A percentile compares a stretch with the other conserved stretches of the same genome.
Conservation (phyloP, 2,113 vertebrate genomes). For the Puffinus mauretanicus region DNA sequence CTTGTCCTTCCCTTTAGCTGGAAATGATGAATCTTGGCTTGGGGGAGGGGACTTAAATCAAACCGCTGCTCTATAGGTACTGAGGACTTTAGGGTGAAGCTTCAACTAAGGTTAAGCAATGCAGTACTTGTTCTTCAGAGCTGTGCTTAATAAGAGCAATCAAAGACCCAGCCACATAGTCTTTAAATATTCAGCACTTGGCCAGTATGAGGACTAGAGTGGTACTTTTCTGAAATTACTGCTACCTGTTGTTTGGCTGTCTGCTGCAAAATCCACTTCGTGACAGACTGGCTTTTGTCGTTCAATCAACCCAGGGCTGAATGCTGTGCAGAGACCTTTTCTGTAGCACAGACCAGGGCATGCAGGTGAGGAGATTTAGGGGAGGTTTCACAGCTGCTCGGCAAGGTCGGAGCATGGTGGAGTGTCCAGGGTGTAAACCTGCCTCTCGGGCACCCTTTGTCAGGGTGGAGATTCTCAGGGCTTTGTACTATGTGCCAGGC, state of each 20-base stretch:
- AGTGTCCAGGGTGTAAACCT: background rate
- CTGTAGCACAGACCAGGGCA: background rate
- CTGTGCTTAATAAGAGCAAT: background rate
- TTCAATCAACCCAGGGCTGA: background rate
- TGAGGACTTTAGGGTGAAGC: background rate
- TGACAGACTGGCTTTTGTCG: background rate
- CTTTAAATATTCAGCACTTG: background rate
- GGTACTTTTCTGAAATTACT: background rate
- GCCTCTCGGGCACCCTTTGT: background rate
- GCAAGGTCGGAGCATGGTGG: background rate
- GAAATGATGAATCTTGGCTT: background rate
- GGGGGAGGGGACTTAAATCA: background rate
- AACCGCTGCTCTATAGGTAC: background rate
- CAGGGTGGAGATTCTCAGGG: rapidly evolving
- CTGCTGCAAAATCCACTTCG: background rate
- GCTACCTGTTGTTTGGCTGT: background rate
- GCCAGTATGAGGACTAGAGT: background rate
- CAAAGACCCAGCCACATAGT: background rate
- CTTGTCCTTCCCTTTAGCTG: background rate
- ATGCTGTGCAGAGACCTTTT: background rate
- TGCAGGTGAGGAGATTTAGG: background rate
- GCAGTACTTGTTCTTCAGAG: background rate
- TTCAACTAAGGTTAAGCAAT: background rate
- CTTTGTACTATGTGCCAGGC: background rate
- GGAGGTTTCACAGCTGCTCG: background rate